These are phyloP conservation scores for Aphelocoma californica DNA, from an alignment of 2,797 vertebrate species.

Conservation along the genomic window DNA sequence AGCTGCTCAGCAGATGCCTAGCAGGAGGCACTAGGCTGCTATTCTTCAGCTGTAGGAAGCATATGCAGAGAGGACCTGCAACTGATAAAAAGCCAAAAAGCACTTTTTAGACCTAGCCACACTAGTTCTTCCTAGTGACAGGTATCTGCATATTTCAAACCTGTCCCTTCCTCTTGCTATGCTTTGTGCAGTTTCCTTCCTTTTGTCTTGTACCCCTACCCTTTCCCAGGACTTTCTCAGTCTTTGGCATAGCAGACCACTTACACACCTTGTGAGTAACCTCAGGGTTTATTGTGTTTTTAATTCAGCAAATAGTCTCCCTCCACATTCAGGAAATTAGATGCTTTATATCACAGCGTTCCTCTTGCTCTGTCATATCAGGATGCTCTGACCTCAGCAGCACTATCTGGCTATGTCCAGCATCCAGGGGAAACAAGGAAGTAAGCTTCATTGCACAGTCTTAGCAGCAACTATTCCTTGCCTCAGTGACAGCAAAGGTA, in stretches of 20 bases:
- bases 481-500: neutral
- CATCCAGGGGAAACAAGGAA: neutral
- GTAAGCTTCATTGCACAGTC: rapidly evolving
- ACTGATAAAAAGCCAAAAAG: neutral
- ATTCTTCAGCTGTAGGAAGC: neutral
- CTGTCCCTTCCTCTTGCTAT: neutral
- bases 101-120: neutral
- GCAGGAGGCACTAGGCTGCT: neutral
- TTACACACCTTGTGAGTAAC: neutral
- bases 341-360: neutral
- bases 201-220: neutral
- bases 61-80: neutral
- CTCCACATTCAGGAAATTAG: neutral
- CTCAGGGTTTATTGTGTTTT: neutral
- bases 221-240: neutral
- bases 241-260: neutral
- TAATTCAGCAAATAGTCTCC: neutral
- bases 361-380: neutral
- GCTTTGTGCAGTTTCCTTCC: neutral
- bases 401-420: neutral
- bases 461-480: neutral
- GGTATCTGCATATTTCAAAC: neutral
- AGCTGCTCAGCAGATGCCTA: neutral
- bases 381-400: neutral
- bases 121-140: neutral